phyloP scores from a whole-genome alignment of 37 sponge, comb jelly and placozoan genomes.

The Diacarnus erythraeanus region DNA sequence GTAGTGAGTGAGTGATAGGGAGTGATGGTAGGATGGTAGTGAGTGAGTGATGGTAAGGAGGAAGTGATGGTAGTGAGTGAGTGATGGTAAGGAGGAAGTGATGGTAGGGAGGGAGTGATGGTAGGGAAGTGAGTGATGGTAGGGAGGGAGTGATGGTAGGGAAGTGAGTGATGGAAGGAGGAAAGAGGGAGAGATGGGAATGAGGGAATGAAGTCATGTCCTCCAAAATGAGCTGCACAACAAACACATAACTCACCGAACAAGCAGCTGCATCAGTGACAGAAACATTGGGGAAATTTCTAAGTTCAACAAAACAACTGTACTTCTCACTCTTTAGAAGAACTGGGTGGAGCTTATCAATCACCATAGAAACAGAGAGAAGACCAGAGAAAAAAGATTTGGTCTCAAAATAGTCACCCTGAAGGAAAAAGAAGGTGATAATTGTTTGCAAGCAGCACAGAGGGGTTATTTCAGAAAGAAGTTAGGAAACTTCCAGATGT shows the following conservation, averaged over 20 bases:
- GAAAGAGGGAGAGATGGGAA: too few relatives aligned
- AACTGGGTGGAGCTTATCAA: constrained; percentile 12
- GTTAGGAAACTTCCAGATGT: too few relatives aligned
- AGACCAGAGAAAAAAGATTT: constrained; percentile 23
- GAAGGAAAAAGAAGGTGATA: neutral
- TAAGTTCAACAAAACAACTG: constrained; percentile 36
- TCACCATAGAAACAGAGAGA: constrained; percentile 25
- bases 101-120: neutral
- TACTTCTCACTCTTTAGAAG: constrained; percentile 17
- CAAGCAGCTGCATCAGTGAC: constrained; percentile 16
- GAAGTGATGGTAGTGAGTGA: neutral
- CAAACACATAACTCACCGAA: constrained; percentile 41
- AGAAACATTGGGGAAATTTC: constrained; percentile 44
- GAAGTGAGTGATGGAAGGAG: too few relatives aligned
- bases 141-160: too few relatives aligned
- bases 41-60: too few relatives aligned
- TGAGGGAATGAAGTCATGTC: too few relatives aligned
- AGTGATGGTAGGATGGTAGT: too few relatives aligned
- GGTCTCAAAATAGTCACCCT: constrained; percentile 59
- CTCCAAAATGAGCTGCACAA: too few relatives aligned
- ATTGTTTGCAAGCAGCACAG: too few relatives aligned
- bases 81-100: neutral
- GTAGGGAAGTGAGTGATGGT: too few relatives aligned
- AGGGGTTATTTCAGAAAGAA: too few relatives aligned
- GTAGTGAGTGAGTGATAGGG: too few relatives aligned